phyloP scores from a whole-genome alignment of 2,113 vertebrate species.

The Lophius piscatorius region DNA sequence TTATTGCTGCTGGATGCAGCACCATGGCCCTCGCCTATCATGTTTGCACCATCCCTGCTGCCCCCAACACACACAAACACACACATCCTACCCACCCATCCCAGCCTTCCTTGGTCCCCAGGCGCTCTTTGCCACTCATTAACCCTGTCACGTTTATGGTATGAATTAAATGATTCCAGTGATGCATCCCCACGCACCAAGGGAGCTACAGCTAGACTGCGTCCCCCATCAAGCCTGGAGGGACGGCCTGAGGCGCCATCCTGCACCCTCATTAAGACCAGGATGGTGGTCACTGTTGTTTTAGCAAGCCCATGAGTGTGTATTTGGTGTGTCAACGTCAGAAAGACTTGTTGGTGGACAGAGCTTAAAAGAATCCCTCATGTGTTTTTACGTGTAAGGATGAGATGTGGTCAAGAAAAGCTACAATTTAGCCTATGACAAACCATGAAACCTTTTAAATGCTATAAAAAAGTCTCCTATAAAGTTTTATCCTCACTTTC shows the following conservation, averaged over 20 bases:
- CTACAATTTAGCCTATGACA: too few relatives aligned
- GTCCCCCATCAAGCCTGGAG: conserved; percentile 41
- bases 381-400: too few relatives aligned
- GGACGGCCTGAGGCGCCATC: conserved; percentile 56
- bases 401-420: too few relatives aligned
- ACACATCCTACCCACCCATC: conserved; percentile 1
- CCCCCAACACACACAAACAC: conserved; percentile 8
- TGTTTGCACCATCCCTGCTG: too few relatives aligned
- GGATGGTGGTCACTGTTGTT: conserved; percentile 61
- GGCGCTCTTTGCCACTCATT: conserved; percentile 80
- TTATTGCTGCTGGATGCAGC: conserved; percentile 46
- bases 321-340: conserved; percentile 18
- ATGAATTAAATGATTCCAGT: conserved; percentile 80
- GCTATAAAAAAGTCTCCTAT: too few relatives aligned
- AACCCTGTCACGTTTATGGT: conserved; percentile 80
- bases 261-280: conserved; percentile 62
- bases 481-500: too few relatives aligned
- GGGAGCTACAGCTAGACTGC: conserved; percentile 48
- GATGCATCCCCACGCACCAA: conserved; percentile 74
- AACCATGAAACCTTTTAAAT: too few relatives aligned
- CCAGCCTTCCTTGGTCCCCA: conserved; percentile 58
- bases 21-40: conserved; percentile 41
- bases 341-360: too few relatives aligned
- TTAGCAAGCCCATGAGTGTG: conserved; percentile 15
- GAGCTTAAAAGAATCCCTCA: too few relatives aligned